These are phyloP conservation scores for Drosophila arawakana DNA, from an alignment of 1,140 invertebrate genomes.

Conservation along the genomic window DNA sequence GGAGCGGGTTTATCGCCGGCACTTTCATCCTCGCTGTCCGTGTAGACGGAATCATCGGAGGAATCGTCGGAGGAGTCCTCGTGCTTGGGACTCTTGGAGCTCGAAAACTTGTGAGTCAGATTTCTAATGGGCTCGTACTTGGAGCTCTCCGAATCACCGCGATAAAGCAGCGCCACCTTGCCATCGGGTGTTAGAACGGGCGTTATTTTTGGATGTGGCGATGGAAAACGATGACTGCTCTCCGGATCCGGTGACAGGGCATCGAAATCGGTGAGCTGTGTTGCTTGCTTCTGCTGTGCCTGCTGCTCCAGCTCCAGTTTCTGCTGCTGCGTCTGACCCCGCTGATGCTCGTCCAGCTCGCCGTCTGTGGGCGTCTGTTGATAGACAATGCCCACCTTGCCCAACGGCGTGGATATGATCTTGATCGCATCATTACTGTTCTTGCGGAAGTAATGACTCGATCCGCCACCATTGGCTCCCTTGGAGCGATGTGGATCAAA, in stretches of 20 bases:
- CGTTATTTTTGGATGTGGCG: conserved; percentile 84
- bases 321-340: conserved; percentile 49
- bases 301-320: conserved; percentile 34
- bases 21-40: conserved; percentile 64
- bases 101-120: conserved; percentile 77
- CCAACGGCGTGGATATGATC: conserved; percentile 81
- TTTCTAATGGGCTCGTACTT: conserved; percentile 84
- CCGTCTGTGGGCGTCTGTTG: conserved; percentile 71
- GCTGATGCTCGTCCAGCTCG: conserved; percentile 37
- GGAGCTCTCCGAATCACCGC: conserved; percentile 83
- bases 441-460: conserved; percentile 79
- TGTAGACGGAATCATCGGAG: conserved; percentile 65
- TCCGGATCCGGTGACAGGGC: conserved; percentile 83
- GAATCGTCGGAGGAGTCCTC: conserved; percentile 62
- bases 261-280: conserved; percentile 77
- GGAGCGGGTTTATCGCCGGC: conserved; percentile 43
- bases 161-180: conserved; percentile 84
- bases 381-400: conserved; percentile 84
- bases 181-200: conserved; percentile 84
- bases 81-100: conserved; percentile 26
- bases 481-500: conserved; percentile 66
- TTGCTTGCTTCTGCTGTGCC: conserved; percentile 68
- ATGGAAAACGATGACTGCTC: conserved; percentile 84
- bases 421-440: conserved; percentile 84
- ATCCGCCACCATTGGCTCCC: conserved; percentile 26